Conservation (phyloP, 1,140 invertebrate genomes). For the Eriocheir sinensis region DNA sequence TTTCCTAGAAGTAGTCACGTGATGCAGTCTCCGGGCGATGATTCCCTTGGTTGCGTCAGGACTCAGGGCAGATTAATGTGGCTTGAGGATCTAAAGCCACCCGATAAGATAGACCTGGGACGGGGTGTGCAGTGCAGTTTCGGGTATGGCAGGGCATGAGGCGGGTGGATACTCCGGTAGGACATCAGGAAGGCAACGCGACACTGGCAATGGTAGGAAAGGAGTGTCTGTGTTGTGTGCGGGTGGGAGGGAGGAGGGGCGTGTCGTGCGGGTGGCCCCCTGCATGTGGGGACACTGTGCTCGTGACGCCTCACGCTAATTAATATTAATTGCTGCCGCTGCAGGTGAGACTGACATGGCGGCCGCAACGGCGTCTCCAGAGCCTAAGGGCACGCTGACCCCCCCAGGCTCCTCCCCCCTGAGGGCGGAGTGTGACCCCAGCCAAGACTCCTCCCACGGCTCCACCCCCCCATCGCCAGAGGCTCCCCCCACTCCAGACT, state of each 20-base stretch:
- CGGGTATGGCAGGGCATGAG: not conserved
- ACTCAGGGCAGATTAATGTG: not conserved
- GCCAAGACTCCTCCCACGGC: constrained; percentile 67
- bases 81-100: not conserved
- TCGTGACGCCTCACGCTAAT: not conserved
- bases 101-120: not conserved
- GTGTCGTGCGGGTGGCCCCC: not conserved
- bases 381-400: constrained; percentile 77
- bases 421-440: constrained; percentile 74
- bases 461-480: constrained; percentile 76
- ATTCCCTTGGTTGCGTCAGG: not conserved
- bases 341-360: constrained; percentile 71
- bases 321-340: not conserved
- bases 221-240: too few species aligned
- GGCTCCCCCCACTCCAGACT: constrained; percentile 71
- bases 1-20: too few species aligned
- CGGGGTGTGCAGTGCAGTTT: not conserved
- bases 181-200: too few species aligned
- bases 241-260: not conserved
- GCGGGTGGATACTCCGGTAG: too few species aligned
- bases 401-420: constrained; percentile 77
- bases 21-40: not conserved
- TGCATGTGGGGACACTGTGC: not conserved
- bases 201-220: too few species aligned
- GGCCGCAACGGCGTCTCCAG: constrained; percentile 69